These are phyloP conservation scores for Hoplostethus mediterraneus DNA, from an alignment of 2,797 vertebrate genomes.

Conservation along the genomic window DNA sequence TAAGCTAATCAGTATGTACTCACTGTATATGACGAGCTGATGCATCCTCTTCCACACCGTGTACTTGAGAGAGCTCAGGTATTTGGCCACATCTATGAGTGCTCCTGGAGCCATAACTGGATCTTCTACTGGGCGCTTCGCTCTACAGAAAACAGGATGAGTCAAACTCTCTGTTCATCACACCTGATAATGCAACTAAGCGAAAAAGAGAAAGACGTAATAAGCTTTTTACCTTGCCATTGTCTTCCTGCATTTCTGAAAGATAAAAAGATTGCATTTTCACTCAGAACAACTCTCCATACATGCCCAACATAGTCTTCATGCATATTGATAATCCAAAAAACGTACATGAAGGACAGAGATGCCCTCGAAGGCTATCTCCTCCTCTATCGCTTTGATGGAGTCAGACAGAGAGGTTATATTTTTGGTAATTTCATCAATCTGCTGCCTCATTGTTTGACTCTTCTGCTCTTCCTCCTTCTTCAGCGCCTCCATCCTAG, in stretches of 20 bases:
- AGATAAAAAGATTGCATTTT: constrained; percentile 10
- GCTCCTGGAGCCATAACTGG: constrained; percentile 50
- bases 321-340: not conserved
- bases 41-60: constrained; percentile 79
- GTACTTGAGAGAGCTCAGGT: constrained; percentile 76
- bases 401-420: constrained; percentile 62
- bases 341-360: constrained; percentile 73
- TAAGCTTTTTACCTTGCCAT: constrained; percentile 64
- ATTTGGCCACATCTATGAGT: constrained; percentile 76
- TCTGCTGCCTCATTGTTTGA: constrained; percentile 57
- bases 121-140: constrained; percentile 24
- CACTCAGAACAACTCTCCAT: not conserved
- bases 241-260: constrained; percentile 72
- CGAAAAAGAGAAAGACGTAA: not conserved
- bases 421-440: constrained; percentile 54
- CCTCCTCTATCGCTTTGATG: constrained; percentile 71
- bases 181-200: not conserved
- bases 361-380: constrained; percentile 63
- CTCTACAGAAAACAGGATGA: constrained; percentile 47
- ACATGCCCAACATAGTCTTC: too few relatives aligned
- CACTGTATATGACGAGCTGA: constrained; percentile 73
- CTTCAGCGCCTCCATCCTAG: constrained; percentile 69
- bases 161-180: not conserved
- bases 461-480: constrained; percentile 73
- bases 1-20: constrained; percentile 30